Evolutionary conservation across 2,113 vertebrate species (phyloP).

Genomic region (Cyanistes caeruleus): DNA sequence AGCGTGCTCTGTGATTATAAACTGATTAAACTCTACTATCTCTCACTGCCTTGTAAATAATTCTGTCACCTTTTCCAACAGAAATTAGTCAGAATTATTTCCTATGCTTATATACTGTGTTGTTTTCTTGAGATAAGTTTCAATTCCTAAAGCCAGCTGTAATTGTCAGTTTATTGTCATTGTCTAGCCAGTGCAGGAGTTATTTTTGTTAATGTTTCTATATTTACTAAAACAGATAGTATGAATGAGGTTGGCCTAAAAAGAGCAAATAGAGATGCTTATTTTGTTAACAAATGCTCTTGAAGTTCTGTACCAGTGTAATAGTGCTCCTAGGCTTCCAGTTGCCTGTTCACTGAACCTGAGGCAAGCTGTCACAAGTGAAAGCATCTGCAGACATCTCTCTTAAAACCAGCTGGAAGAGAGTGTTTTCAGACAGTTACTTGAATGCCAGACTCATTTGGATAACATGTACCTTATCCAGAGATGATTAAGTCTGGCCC

Average conservation of each 20-base stretch:
- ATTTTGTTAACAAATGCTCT: background rate
- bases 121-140: background rate
- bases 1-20: constrained; percentile 26
- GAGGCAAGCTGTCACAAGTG: background rate
- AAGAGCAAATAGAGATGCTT: background rate
- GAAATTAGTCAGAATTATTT: constrained; percentile 20
- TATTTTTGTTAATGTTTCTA: background rate
- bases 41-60: background rate
- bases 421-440: background rate
- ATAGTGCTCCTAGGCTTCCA: background rate
- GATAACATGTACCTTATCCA: background rate
- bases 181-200: background rate
- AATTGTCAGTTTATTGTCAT: background rate
- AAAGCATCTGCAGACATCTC: background rate
- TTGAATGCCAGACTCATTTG: background rate
- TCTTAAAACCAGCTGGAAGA: background rate
- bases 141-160: background rate
- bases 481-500: background rate
- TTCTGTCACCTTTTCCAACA: background rate
- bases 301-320: background rate
- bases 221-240: background rate
- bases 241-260: background rate
- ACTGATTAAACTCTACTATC: constrained; percentile 8
- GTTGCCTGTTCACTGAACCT: background rate
- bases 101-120: background rate